Conservation (phyloP, 2,113 vertebrate species). For the Coregonus clupeaformis region DNA sequence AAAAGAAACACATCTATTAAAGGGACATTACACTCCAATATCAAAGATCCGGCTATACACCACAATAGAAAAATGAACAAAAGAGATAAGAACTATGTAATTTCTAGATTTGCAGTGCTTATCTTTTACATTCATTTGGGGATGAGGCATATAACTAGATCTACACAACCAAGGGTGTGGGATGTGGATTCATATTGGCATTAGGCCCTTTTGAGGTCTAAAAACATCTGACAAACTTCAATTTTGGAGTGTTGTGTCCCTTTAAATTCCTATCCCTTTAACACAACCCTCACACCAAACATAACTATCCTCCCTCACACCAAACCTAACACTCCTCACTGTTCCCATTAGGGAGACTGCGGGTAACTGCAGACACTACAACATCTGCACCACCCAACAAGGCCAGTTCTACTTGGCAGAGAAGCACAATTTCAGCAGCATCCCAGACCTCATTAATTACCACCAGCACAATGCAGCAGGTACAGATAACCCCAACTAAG, state of each 20-base stretch:
- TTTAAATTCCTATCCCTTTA: neutral
- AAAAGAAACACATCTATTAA: neutral
- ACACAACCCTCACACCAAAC: neutral
- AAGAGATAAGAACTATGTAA: no score
- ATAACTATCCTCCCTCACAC: neutral
- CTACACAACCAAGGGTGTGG: no score
- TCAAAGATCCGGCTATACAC: no score
- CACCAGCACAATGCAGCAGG: constrained; percentile 98
- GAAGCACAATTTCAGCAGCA: constrained; percentile 88
- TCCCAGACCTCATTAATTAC: constrained; percentile 94
- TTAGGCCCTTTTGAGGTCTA: no score
- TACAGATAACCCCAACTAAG: constrained; percentile 29
- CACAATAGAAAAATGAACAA: no score
- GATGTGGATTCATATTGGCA: no score
- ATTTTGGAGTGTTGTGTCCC: neutral
- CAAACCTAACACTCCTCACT: neutral
- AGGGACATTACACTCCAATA: neutral
- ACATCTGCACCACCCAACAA: constrained; percentile 85
- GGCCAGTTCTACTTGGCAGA: constrained; percentile 94
- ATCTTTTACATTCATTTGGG: no score
- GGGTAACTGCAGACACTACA: constrained; percentile 88
- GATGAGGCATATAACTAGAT: no score
- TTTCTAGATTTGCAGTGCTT: no score
- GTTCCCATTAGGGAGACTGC: constrained; percentile 75
- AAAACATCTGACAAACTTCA: no score